Evolutionary conservation across 1,140 invertebrate species (phyloP), one percentile per base, ranked within the genome.

Genomic region (Campoletis sonorensis): DNA sequence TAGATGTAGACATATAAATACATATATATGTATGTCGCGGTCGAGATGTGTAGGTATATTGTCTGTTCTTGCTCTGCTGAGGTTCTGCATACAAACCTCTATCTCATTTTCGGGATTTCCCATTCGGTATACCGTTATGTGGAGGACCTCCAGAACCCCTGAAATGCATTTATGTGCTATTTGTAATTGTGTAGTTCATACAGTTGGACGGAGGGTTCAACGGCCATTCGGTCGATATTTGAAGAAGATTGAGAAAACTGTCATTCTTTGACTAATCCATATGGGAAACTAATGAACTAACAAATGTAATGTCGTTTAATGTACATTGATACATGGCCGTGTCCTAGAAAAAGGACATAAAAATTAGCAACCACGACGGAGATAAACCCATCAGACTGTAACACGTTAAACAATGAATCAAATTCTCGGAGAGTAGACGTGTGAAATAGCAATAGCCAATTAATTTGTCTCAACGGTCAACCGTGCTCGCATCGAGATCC

Each of bases 61-160:
- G 76, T 75, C 58, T 58, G 21, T 72, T 68, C 30, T 26, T 26
- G 54, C 30, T 58, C 23, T 70, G 85, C 84, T 86, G 85, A 79
- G 82, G 83, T 87, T 83, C 86, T 88, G 86, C 86, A 81, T 87
- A 90, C 88, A 89, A 89, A 90, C 87, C 88, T 86, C 83, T 86
- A 64, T 54, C 51, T 21, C 87, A 88, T 84, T 88, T 89, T 88
- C 87, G 84, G 86, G 89, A 86, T 91, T 90, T 91, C 91, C 89
- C 86, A 84, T 79, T 82, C 80, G 58, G 78, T 84, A 78, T 81
- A 80, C 71, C 79, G 54, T 45, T 80, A 81, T 75, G 18, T 37
- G n/a, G 13, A 64, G 37, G 49, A 58, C 49, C 45, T 75, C 49
- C 49, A 58, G 26, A 18, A 73, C 18, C 45, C 70, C n/a, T 23